Conservation (phyloP, 2,888 invertebrate species). For the Bursaphelenchus okinawaensis region DNA sequence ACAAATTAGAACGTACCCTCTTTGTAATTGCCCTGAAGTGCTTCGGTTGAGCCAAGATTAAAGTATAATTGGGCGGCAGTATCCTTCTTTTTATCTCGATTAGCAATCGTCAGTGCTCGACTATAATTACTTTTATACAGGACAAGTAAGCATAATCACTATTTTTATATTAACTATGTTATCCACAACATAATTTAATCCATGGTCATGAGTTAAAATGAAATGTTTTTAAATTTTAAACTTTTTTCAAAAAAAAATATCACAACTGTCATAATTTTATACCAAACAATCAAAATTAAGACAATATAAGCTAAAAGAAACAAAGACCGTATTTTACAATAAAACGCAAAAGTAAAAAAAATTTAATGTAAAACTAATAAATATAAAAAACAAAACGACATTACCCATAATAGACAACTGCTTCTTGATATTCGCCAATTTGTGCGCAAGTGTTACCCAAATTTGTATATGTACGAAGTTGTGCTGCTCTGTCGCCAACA, state of each 20-base stretch:
- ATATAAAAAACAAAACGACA: not conserved
- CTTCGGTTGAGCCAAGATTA: conserved; percentile 18
- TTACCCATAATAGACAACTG: conserved; percentile 28
- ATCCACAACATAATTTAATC: no score
- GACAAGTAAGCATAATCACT: conserved; percentile 6
- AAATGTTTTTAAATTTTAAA: no score
- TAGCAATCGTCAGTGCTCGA: conserved; percentile 11
- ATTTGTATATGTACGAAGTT: conserved; percentile 94
- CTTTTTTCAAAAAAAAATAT: no score
- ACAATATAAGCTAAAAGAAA: no score
- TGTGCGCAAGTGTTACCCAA: conserved; percentile 92
- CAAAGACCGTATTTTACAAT: not conserved
- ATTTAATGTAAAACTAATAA: not conserved
- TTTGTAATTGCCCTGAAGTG: conserved; percentile 8
- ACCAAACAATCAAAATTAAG: no score
- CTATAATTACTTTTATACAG: conserved; percentile 7
- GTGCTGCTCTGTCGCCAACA: conserved; percentile 83
- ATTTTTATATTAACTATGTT: no score
- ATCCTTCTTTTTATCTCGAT: conserved; percentile 5
- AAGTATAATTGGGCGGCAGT: conserved; percentile 17
- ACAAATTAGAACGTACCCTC: conserved; percentile 25
- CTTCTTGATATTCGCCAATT: conserved; percentile 74
- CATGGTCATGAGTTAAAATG: no score
- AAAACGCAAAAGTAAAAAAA: no score
- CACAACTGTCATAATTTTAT: no score